Percentiles rank a stretch among this genome's conserved stretches.
phyloP scores from a whole-genome alignment of 2,797 vertebrate genomes.

The Simalia tracyae region DNA sequence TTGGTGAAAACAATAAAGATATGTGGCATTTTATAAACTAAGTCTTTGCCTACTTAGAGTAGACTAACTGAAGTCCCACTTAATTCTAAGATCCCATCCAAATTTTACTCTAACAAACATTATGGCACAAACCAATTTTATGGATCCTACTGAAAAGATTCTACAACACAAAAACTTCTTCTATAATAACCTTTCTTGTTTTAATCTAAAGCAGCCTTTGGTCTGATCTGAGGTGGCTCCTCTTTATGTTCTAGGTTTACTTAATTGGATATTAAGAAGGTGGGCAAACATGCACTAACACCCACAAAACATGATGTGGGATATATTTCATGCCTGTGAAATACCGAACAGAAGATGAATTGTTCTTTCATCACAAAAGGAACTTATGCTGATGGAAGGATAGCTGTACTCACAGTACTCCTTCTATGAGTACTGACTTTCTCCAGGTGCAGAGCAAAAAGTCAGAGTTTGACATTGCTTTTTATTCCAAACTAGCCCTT shows the following conservation, averaged over 20 bases:
- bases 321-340: neutral
- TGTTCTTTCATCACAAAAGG: neutral
- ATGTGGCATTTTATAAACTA: neutral
- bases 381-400: neutral
- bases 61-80: neutral
- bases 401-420: neutral
- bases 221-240: neutral
- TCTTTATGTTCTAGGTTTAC: neutral
- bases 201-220: neutral
- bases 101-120: neutral
- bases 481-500: neutral
- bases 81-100: neutral
- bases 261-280: neutral
- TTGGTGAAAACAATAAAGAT: neutral
- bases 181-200: neutral
- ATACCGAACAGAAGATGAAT: neutral
- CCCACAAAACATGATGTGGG: neutral
- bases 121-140: neutral
- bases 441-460: neutral
- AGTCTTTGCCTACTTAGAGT: neutral
- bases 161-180: neutral
- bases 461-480: neutral
- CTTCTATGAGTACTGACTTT: neutral
- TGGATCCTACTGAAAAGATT: neutral
- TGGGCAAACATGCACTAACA: neutral